Base-by-base conservation (phyloP, 2,113 vertebrate genomes). In the Leiothrix lutea region DNA sequence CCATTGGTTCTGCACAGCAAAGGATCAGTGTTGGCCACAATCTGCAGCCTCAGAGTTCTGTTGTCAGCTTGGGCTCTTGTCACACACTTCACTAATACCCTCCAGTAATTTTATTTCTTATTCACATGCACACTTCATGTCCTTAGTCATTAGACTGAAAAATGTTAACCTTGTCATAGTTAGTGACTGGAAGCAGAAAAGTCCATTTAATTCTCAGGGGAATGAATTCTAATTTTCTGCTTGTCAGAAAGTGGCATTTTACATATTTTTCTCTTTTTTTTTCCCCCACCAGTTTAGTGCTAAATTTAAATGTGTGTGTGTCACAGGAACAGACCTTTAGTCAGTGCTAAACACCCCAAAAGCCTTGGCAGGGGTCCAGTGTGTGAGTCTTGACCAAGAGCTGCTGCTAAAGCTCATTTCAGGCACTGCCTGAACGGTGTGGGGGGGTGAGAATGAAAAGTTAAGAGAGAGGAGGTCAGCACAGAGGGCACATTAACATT, bases 141-240 rank as follows among this genome's bases (percentile, higher is more conserved):
- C 97, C 94, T 94, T 77, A 93, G 86, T 97, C 92, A 97, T 97
- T 97, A 97, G 92, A 90, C 96, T 96, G 94, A 97, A 95, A 96
- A 97, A 97, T 95, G 96, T 97, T 97, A 97, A 97, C 97, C 97
- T 97, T 97, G 97, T 97, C 97, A 96, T 89, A 94, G 88, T 92
- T 96, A 96, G 94, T 96, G 96, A 97, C 97, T 97, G 71, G 94
- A 95, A 97, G 97, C 96, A 97, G 91, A 91, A 96, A 97, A 97
- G 96, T 95, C 94, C 92, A 90, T 97, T 97, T 96, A 91, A 89
- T 94, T 97, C 96, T 96, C 90, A 72, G 44, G 90, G 91, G 96
- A 96, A 92, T 91, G 88, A 96, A 97, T 97, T 97, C 91, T 96
- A 96, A 97, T 98, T 98, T 97, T 97, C 97, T 97, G 97, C 97